Evolutionary conservation across 2,888 invertebrate species (phyloP), one percentile per base, ranked within the genome.

Genomic region (Athalia circularis): DNA sequence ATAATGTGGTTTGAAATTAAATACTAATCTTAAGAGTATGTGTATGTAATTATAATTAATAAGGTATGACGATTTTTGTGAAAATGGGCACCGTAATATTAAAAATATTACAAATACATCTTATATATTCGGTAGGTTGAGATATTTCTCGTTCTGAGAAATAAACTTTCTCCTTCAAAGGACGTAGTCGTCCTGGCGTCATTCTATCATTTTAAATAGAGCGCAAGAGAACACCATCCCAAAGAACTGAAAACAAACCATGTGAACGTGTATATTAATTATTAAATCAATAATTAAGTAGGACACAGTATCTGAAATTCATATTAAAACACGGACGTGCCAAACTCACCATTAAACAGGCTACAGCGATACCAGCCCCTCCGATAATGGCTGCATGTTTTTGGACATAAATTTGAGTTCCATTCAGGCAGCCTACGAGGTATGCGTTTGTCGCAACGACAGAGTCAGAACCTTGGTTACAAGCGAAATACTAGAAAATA

Each of bases 171-270:
- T 15, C 5, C 15, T 72, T 72, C 29, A 75, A 3, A 75, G 75
- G 3, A 75, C 62, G 75, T 75, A 75, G 59, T 75, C 77, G 15
- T 57, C 65, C 76, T 77, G 65, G 62, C 77, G 75, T 91, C 86
- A 91, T 86, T 95, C 94, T 88, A 97, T 97, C 92, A 96, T 94
- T 89, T 95, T 95, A 91, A 97, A 97, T 84, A 97, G 92, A 79
- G 95, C 94, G 89, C 96, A 96, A 3, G 97, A 95, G 88, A 97
- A 95, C 87, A 96, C 93, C 92, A 97, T 94, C 78, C 96, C 97
- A 88, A 97, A 92, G 83, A 97, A 92, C 97, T 97, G 93, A 81
- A 80, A 81, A 65, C 79, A 77, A 77, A 59, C 57, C 78, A 80
- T 57, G 54, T 65, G 68, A 57, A 77, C n/a, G n/a, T 54, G 52